Conservation (phyloP, 2,888 invertebrate genomes). For the Rhaphigaster nebulosa region DNA sequence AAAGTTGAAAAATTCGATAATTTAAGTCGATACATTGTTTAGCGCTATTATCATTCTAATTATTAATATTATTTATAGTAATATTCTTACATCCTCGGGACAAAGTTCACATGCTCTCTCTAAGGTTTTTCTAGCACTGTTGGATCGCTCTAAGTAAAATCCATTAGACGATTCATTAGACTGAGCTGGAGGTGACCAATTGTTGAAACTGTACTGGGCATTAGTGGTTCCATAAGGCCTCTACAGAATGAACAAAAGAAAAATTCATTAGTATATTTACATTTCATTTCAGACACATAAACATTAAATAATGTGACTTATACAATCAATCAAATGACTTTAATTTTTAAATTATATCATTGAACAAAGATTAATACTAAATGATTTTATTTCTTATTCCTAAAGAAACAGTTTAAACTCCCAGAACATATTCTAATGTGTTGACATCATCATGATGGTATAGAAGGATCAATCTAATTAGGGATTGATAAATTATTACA, state of each 20-base stretch:
- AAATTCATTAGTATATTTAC: neutral
- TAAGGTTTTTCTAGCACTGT: slow-evolving; percentile 91
- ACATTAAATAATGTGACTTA: neutral
- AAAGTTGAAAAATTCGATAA: neutral
- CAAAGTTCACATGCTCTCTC: slow-evolving; percentile 83
- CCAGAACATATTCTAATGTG: too few species aligned
- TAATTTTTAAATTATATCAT: neutral
- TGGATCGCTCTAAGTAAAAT: slow-evolving; percentile 93
- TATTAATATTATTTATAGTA: neutral
- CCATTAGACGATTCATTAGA: slow-evolving; percentile 96
- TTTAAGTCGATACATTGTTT: too few species aligned
- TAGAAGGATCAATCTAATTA: too few species aligned
- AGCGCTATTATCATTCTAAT: neutral
- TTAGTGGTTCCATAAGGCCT: slow-evolving; percentile 74
- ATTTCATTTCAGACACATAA: neutral
- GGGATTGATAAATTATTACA: too few species aligned
- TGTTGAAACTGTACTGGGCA: slow-evolving; percentile 86
- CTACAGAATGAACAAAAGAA: slow-evolving; percentile 65
- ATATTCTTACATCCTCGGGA: slow-evolving; percentile 75
- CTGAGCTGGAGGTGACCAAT: slow-evolving; percentile 90
- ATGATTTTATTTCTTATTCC: too few species aligned
- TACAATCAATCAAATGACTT: neutral
- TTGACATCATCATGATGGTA: too few species aligned
- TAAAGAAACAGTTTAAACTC: too few species aligned
- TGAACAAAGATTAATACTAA: too few species aligned